Evolutionary conservation across 2,888 invertebrate species (phyloP).

Genomic region (Piscicola geometra): DNA sequence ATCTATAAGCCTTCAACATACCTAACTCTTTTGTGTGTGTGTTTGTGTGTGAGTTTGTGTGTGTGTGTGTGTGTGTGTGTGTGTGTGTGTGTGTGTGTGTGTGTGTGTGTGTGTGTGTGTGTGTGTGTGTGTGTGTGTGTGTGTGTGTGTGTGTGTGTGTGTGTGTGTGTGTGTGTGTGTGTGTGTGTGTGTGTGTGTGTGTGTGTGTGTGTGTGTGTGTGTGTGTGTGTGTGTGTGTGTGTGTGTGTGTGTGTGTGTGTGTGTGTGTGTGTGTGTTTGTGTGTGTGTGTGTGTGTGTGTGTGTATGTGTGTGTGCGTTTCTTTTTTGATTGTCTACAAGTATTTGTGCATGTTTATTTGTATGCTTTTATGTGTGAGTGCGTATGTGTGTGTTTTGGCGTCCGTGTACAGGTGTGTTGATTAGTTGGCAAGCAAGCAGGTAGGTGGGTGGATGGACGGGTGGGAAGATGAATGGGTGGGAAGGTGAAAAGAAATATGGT

Average conservation of each 20-base stretch:
- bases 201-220: slow-evolving; percentile 20
- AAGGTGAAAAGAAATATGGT: too few species aligned
- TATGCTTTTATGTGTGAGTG: neutral
- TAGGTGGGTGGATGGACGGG: too few species aligned
- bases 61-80: slow-evolving; percentile 15
- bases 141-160: slow-evolving; percentile 16
- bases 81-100: slow-evolving; percentile 15
- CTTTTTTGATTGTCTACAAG: too few species aligned
- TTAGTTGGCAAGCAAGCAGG: too few species aligned
- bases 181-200: slow-evolving; percentile 19
- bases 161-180: slow-evolving; percentile 20
- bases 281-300: too few species aligned
- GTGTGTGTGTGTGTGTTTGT: too few species aligned
- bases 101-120: slow-evolving; percentile 15
- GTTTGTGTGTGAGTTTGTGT: slow-evolving; percentile 3
- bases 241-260: too few species aligned
- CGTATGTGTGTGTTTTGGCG: neutral
- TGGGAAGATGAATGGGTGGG: too few species aligned
- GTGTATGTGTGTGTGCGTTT: too few species aligned
- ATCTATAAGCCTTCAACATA: too few species aligned
- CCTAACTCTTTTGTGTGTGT: too few species aligned
- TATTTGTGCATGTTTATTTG: neutral
- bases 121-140: slow-evolving; percentile 15
- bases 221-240: slow-evolving; percentile 12
- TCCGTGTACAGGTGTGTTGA: neutral